phyloP scores from a whole-genome alignment of 2,888 invertebrate species.

The Xestia rhomboidea region DNA sequence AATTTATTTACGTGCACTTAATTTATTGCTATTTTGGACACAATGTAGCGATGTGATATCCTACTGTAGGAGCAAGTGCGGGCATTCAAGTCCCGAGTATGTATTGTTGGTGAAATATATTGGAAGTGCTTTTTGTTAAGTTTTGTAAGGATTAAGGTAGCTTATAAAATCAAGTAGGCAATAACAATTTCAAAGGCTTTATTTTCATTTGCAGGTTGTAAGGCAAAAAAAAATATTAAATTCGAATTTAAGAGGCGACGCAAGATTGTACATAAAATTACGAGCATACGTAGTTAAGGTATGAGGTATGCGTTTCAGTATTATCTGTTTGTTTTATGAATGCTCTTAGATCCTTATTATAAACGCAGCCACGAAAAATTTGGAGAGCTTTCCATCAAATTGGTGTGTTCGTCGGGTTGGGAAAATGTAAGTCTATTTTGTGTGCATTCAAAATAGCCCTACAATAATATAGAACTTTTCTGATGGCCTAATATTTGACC shows the following conservation, averaged over 20 bases:
- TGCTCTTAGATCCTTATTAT: not conserved
- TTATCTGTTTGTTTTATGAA: not conserved
- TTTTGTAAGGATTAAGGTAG: slow-evolving; percentile 21
- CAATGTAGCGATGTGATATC: slow-evolving; percentile 77
- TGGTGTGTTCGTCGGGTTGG: not conserved
- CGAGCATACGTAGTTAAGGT: not conserved
- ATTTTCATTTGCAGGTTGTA: slow-evolving; percentile 27
- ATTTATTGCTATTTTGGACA: slow-evolving; percentile 88
- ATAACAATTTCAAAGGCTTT: slow-evolving; percentile 37
- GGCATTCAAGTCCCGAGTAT: slow-evolving; percentile 47
- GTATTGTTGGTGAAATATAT: slow-evolving; percentile 56
- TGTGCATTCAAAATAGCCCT: not conserved
- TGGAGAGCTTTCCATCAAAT: not conserved
- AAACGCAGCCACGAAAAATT: not conserved
- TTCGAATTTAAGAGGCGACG: slow-evolving; percentile 27
- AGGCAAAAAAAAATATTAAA: slow-evolving; percentile 15
- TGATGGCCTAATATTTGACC: not conserved
- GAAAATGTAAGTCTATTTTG: not conserved
- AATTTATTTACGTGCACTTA: slow-evolving; percentile 84
- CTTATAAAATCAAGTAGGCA: slow-evolving; percentile 42
- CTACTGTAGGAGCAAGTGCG: slow-evolving; percentile 66
- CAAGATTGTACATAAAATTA: slow-evolving; percentile 15
- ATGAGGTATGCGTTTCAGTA: not conserved
- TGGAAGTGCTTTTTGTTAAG: slow-evolving; percentile 46
- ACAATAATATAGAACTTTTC: not conserved